These are phyloP conservation scores for Tachyglossus aculeatus DNA, from an alignment of 2,797 vertebrate genomes.

Conservation along the genomic window DNA sequence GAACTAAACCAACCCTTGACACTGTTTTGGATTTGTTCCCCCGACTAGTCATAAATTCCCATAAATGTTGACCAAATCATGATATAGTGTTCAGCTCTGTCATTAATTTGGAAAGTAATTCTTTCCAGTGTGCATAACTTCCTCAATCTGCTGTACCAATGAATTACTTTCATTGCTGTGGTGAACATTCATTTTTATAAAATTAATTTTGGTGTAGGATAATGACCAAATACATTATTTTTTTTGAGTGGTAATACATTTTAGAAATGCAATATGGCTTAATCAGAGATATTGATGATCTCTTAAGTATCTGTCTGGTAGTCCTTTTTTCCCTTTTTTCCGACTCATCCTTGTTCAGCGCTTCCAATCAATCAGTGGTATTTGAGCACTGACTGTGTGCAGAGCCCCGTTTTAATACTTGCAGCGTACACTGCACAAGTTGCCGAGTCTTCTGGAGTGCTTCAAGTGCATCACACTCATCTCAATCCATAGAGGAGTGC, in stretches of 20 bases:
- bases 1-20: constrained; percentile 49
- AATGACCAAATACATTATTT: constrained; percentile 27
- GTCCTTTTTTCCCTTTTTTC: too few relatives aligned
- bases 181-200: constrained; percentile 56
- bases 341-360: too few relatives aligned
- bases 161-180: constrained; percentile 54
- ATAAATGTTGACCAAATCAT: constrained; percentile 60
- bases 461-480: too few relatives aligned
- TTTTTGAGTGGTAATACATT: neutral
- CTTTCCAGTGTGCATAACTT: constrained; percentile 56
- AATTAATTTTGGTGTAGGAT: constrained; percentile 59
- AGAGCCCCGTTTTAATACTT: too few relatives aligned
- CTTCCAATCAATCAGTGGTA: too few relatives aligned
- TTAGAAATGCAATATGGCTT: neutral
- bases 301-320: rapidly evolving
- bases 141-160: constrained; percentile 39
- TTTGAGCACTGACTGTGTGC: too few relatives aligned
- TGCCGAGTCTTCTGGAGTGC: too few relatives aligned
- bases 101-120: constrained; percentile 66
- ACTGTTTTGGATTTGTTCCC: constrained; percentile 57
- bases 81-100: constrained; percentile 64
- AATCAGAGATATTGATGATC: neutral
- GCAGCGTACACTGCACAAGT: too few relatives aligned
- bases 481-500: too few relatives aligned
- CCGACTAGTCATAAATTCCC: constrained; percentile 55